phyloP scores from a whole-genome alignment of 2,888 invertebrate genomes.

The Molorchus minor region DNA sequence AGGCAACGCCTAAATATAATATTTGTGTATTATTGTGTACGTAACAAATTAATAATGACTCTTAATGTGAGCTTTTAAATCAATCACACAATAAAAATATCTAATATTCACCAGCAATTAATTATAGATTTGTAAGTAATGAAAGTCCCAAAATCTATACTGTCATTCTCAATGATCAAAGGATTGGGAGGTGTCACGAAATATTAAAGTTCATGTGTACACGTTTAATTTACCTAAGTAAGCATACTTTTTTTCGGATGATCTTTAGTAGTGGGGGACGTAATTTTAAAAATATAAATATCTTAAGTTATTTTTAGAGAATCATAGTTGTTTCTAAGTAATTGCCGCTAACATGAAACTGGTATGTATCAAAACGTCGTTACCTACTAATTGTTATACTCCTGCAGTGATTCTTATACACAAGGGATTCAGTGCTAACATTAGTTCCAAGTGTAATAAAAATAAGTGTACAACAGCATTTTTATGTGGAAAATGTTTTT shows the following conservation, averaged over 20 bases:
- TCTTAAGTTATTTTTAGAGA: slow-evolving; percentile 16
- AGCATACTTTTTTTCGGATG: slow-evolving; percentile 26
- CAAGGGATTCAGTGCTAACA: slow-evolving; percentile 1
- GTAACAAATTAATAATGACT: background rate
- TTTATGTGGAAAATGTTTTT: no score
- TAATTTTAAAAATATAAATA: slow-evolving; percentile 34
- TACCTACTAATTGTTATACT: background rate
- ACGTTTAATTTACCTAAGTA: slow-evolving; percentile 29
- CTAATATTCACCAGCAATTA: background rate
- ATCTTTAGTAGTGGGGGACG: slow-evolving; percentile 18
- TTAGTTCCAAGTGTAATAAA: background rate
- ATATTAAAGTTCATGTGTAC: slow-evolving; percentile 30
- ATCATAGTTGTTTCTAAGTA: slow-evolving; percentile 30
- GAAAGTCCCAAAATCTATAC: slow-evolving; percentile 22
- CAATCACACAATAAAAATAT: background rate
- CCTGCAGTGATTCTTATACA: background rate
- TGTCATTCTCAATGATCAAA: slow-evolving; percentile 22
- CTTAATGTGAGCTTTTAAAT: background rate
- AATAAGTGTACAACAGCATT: no score
- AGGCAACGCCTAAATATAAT: background rate
- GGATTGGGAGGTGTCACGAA: slow-evolving; percentile 26
- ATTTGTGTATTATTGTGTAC: slow-evolving; percentile 4
- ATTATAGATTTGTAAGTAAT: slow-evolving; percentile 11
- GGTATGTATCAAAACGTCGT: slow-evolving; percentile 28
- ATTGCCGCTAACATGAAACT: slow-evolving; percentile 32